Conservation (phyloP, 2,797 vertebrate species). For the Enoplosus armatus region DNA sequence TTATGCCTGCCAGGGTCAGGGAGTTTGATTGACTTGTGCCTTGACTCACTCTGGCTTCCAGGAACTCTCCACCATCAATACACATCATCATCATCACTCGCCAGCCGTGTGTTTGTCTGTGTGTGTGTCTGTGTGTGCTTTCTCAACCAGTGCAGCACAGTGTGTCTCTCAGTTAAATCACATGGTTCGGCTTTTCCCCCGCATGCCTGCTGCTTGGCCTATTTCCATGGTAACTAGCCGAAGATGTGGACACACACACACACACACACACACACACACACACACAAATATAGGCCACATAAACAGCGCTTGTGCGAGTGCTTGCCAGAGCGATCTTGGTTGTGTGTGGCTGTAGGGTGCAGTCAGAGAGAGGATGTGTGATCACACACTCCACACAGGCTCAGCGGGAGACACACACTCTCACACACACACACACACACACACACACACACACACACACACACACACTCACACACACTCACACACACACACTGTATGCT, state of each 20-base stretch:
- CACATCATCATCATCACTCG: conserved; percentile 78
- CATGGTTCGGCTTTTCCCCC: conserved; percentile 82
- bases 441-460: conserved; percentile 43
- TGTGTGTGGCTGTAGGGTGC: conserved; percentile 72
- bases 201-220: conserved; percentile 83
- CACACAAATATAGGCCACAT: conserved; percentile 45
- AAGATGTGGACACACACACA: conserved; percentile 71
- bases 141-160: conserved; percentile 69
- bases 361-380: conserved; percentile 77
- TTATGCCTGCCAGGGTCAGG: conserved; percentile 64
- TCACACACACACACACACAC: conserved; percentile 22
- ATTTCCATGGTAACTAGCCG: conserved; percentile 85
- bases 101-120: conserved; percentile 43
- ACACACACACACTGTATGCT: conserved; percentile 52
- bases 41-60: conserved; percentile 80
- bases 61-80: conserved; percentile 82
- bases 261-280: conserved; percentile 26
- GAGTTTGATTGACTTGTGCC: conserved; percentile 80
- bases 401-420: conserved; percentile 54
- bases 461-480: conserved; percentile 29
- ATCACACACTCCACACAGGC: conserved; percentile 75
- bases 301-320: conserved; percentile 54
- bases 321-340: conserved; percentile 62
- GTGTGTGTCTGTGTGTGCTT: conserved; percentile 20
- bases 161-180: conserved; percentile 78